Base-by-base conservation (phyloP, 2,113 vertebrate genomes). In the Daphoenositta chrysoptera region DNA sequence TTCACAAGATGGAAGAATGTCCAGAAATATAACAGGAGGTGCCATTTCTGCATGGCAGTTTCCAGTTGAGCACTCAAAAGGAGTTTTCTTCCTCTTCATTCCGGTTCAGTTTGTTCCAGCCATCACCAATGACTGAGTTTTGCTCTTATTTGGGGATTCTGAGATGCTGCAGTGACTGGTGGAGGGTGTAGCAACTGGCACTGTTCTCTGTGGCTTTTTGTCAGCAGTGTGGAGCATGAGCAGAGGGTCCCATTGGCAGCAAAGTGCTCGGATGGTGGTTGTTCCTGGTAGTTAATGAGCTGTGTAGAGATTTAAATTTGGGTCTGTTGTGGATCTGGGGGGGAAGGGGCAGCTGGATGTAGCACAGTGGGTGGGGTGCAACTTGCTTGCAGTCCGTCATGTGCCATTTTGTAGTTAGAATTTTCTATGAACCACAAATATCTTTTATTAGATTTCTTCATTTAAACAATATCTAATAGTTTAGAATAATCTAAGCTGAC, bases 1-100 rank as follows among this genome's bases (percentile, higher is more conserved):
- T 39, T 82, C 22, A 4, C 0, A 2, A 50, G 26, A 27, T 70
- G n/a, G 53, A 64, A 26, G 58, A 44, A 21, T 0, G 0, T 30
- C 33, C 45, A 27, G n/a, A 37, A 63, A 6, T 68, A 1, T 23
- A 23, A 28, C 33, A 16, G 42, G 58, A 87, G 64, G 6, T 87
- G 11, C 13, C 22, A 20, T 60, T 80, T n/a, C 48, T 80, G 42
- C 23, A 1, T 24, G 12, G 26, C 19, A 5, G 11, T 57, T 85
- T 44, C 22, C 44, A 91, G 24, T 4, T 54, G 73, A 33, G 23
- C 6, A 1, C 28, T 89, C 54, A 27, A 30, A 76, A 79, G 21
- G 54, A 40, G 21, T 57, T 93, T 65, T 79, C 54, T 88, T 83
- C 23, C 31, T 39, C 30, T 39, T 77, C 3, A 0, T 63, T 92